Evolutionary conservation across 1,140 invertebrate genomes (phyloP), one percentile per base, ranked within the genome.

Genomic region (Leptoteleia sp.): DNA sequence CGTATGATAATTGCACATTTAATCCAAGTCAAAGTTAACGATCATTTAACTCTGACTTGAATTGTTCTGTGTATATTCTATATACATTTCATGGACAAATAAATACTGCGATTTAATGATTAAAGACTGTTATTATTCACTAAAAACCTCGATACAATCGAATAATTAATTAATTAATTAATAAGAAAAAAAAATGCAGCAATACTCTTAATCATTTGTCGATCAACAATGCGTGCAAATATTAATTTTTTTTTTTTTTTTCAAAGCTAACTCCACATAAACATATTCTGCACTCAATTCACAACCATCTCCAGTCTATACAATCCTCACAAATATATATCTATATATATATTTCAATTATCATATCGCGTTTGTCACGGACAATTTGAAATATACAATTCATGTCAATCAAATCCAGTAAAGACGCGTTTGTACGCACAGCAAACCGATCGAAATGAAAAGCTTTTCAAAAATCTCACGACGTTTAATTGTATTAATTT

Each of bases 231-330:
- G 50, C 50, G 35, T 64, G 73, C 50, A 70, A 76, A 76, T 70
- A 70, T 76, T 70, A 59, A 70, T n/a, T n/a, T n/a, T n/a, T n/a
- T n/a, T n/a, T n/a, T n/a, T n/a, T n/a, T 70, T 64, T 76, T 37
- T 43, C 57, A 70, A 76, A 70, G 64, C 73, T 76, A 76, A 70
- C 35, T 75, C 43, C 61, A 70, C 54, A 42, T 71, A 76, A 79
- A 79, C 57, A 65, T 79, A 71, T 75, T 71, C 50, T 59, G 57
- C 52, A 79, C 65, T 79, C 70, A 70, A 59, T 75, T 79, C 70
- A 79, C 76, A 79, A 79, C 76, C 76, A 79, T 73, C 76, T 79
- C 65, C 64, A 73, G 65, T 79, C 70, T 62, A 78, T 67, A 67
- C 54, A 72, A 78, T 55, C 61, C 31, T 40, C 62, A 62, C 47